phyloP scores from a whole-genome alignment of 1,140 invertebrate species.

The Daktulosphaira vitifoliae region DNA sequence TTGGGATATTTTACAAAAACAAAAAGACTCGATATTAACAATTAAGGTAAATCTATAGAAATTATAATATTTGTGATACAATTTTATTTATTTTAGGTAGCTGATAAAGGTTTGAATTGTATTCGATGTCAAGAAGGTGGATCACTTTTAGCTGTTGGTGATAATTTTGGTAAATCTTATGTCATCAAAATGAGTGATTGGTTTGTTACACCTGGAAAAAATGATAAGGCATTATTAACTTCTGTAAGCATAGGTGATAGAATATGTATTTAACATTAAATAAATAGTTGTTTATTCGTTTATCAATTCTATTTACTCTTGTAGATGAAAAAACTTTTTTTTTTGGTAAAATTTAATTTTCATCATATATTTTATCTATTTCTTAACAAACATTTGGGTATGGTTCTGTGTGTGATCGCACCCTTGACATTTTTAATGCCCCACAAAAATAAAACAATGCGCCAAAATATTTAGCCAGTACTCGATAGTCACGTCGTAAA shows the following conservation, averaged over 20 bases:
- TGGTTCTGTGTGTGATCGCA: too few relatives aligned
- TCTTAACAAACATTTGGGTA: background rate
- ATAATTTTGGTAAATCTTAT: conserved; percentile 71
- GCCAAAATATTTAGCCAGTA: too few relatives aligned
- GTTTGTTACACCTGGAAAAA: conserved; percentile 66
- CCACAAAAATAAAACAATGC: too few relatives aligned
- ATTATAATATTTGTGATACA: too few relatives aligned
- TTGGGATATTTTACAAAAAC: conserved; percentile 82
- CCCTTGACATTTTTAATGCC: too few relatives aligned
- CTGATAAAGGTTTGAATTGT: conserved; percentile 54
- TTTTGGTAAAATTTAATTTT: background rate
- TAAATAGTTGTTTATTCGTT: background rate
- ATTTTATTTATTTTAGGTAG: conserved; percentile 44
- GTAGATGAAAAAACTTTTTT: background rate
- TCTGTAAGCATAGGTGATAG: conserved; percentile 53
- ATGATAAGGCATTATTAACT: conserved; percentile 77
- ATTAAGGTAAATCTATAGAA: conserved; percentile 55
- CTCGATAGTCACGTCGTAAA: too few relatives aligned
- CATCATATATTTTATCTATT: background rate
- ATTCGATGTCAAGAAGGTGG: conserved; percentile 58
- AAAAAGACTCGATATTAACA: conserved; percentile 71
- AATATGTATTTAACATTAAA: too few relatives aligned
- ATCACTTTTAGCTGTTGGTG: conserved; percentile 73
- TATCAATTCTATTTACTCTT: background rate
- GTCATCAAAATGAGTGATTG: conserved; percentile 78